These are phyloP conservation scores for Augochlora pura DNA, from an alignment of 1,140 invertebrate genomes.

Conservation along the genomic window DNA sequence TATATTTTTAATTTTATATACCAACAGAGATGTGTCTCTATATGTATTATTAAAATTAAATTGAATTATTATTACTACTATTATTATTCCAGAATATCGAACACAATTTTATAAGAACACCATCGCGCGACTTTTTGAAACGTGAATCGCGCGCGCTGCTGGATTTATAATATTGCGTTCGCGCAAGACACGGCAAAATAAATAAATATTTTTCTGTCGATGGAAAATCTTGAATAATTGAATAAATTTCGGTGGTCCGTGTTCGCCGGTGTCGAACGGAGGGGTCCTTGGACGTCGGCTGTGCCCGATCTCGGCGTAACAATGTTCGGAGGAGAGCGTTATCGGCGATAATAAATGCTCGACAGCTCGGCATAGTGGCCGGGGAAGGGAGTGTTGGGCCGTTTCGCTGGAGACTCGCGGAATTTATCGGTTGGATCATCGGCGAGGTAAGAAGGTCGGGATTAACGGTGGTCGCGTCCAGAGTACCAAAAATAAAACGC, in stretches of 20 bases:
- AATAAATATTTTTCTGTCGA: neutral
- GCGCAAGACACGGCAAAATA: neutral
- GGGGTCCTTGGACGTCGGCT: neutral
- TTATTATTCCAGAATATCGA: too few species aligned
- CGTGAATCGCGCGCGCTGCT: too few species aligned
- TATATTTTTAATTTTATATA: too few species aligned
- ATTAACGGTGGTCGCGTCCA: constrained; percentile 64
- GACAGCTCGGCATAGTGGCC: constrained; percentile 49
- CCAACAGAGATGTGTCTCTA: too few species aligned
- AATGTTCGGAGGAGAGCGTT: constrained; percentile 20
- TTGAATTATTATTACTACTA: too few species aligned
- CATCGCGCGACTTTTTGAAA: too few species aligned
- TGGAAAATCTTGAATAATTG: neutral
- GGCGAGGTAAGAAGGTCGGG: constrained; percentile 64
- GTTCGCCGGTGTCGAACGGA: neutral
- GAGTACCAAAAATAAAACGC: constrained; percentile 61
- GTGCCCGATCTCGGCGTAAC: neutral
- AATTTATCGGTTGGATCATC: constrained; percentile 66
- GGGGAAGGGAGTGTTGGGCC: constrained; percentile 18
- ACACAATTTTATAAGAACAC: too few species aligned
- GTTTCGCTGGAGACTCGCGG: constrained; percentile 53
- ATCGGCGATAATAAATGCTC: constrained; percentile 61
- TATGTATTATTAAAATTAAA: too few species aligned
- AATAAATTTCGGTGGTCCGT: neutral
- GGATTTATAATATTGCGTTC: too few species aligned